phyloP scores from a whole-genome alignment of 2,797 vertebrate species.

The Coreius guichenoti region DNA sequence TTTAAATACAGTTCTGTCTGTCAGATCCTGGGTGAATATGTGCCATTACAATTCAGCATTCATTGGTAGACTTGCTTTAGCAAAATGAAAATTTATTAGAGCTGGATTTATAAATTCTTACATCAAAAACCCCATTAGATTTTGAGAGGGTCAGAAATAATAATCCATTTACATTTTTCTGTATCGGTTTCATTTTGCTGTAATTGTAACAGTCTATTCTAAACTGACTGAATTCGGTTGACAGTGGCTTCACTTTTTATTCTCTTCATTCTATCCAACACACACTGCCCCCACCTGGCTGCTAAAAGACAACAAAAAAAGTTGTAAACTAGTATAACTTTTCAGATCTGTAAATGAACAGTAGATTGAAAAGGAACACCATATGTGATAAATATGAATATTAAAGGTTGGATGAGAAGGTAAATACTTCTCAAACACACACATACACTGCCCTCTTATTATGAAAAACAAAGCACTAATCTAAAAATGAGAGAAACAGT shows the following conservation, averaged over 20 bases:
- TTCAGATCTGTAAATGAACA: neutral
- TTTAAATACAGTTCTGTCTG: neutral
- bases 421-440: neutral
- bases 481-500: too few relatives aligned
- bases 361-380: neutral
- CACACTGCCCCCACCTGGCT: constrained; percentile 50
- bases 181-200: neutral
- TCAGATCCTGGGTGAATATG: neutral
- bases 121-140: neutral
- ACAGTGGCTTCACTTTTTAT: neutral
- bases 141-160: neutral
- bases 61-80: neutral
- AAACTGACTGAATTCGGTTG: neutral
- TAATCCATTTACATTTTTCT: neutral
- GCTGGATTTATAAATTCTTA: neutral
- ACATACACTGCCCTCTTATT: neutral
- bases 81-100: neutral
- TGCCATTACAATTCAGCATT: neutral
- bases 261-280: constrained; percentile 13
- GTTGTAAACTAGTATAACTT: neutral
- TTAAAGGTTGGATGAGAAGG: neutral
- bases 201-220: neutral
- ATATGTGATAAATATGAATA: too few relatives aligned
- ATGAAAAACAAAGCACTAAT: neutral
- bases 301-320: neutral